These are phyloP conservation scores for Lordiphosa stackelbergi DNA, from an alignment of 1,140 invertebrate genomes.

Conservation along the genomic window DNA sequence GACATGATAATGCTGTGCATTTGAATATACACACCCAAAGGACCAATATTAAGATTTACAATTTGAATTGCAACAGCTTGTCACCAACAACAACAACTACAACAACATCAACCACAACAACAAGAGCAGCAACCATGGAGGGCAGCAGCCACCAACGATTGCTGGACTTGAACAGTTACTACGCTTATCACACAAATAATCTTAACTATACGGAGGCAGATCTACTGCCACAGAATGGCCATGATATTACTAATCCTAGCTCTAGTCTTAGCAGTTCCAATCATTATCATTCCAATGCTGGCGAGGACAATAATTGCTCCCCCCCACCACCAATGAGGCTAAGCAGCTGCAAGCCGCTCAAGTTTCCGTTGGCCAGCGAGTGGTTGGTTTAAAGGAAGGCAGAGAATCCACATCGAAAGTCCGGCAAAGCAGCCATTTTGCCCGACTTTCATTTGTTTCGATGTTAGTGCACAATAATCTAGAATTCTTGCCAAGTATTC, in stretches of 20 bases:
- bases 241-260: conserved; percentile 56
- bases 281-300: conserved; percentile 52
- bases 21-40: conserved; percentile 59
- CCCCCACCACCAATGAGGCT: conserved; percentile 34
- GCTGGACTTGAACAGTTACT: conserved; percentile 55
- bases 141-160: conserved; percentile 16
- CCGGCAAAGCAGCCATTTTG: conserved; percentile 66
- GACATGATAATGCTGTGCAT: conserved; percentile 73
- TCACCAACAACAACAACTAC: conserved; percentile 67
- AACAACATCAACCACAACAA: conserved; percentile 32
- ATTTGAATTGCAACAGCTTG: conserved; percentile 61
- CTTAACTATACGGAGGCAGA: conserved; percentile 34
- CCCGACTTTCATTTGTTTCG: conserved; percentile 22
- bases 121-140: conserved; percentile 24
- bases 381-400: conserved; percentile 62
- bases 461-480: conserved; percentile 10
- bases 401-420: conserved; percentile 18
- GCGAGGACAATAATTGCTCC: conserved; percentile 74
- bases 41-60: conserved; percentile 54
- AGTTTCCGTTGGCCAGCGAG: conserved; percentile 74
- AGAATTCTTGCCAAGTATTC: conserved; percentile 31
- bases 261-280: conserved; percentile 52
- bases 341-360: conserved; percentile 73
- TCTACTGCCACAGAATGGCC: conserved; percentile 31
- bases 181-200: conserved; percentile 71